These are phyloP conservation scores for Drosophila kikkawai DNA, from an alignment of 1,140 invertebrate genomes.

Conservation along the genomic window DNA sequence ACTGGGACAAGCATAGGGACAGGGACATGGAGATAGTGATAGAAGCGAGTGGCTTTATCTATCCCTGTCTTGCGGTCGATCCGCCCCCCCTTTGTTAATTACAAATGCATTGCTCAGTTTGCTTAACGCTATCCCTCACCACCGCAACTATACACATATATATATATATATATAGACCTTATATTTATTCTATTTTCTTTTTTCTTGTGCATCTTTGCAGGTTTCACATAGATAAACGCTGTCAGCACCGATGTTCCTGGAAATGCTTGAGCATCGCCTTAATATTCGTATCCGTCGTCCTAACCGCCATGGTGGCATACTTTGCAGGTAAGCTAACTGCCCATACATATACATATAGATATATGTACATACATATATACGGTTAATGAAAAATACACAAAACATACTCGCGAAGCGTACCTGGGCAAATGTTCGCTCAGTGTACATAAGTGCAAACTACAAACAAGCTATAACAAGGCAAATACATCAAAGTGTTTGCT, in stretches of 20 bases:
- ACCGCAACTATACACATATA: not conserved
- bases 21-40: constrained; percentile 12
- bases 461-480: constrained; percentile 65
- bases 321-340: constrained; percentile 93
- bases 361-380: not conserved
- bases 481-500: constrained; percentile 80
- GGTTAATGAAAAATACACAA: constrained; percentile 81
- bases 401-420: not conserved
- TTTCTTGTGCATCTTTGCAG: constrained; percentile 55
- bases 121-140: constrained; percentile 15
- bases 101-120: constrained; percentile 75
- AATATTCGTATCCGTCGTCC: constrained; percentile 93
- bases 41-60: constrained; percentile 35
- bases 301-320: constrained; percentile 96
- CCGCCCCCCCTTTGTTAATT: constrained; percentile 63
- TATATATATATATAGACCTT: not conserved
- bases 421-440: constrained; percentile 58
- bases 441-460: constrained; percentile 44
- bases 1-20: constrained; percentile 13
- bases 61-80: constrained; percentile 49
- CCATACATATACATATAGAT: too few species aligned
- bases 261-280: constrained; percentile 96
- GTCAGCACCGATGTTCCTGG: constrained; percentile 97
- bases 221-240: constrained; percentile 96
- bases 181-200: constrained; percentile 23